Percentiles rank a stretch among this genome's conserved stretches.
Conservation (phyloP, 1,140 invertebrate species). For the Chelonus insularis region DNA sequence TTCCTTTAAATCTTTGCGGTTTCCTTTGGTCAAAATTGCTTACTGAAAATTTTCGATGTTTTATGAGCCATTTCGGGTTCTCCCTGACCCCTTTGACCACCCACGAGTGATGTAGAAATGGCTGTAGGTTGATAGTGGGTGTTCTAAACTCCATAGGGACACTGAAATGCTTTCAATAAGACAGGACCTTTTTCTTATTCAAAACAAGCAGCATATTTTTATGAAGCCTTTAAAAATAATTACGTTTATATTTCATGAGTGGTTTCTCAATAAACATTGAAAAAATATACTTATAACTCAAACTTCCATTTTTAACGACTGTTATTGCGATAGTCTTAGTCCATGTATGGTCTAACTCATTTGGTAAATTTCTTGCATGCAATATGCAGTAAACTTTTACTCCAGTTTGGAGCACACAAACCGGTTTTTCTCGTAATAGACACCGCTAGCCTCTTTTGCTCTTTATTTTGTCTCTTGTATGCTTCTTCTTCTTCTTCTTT, state of each 20-base stretch:
- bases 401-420: constrained; percentile 47
- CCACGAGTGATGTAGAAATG: constrained; percentile 10
- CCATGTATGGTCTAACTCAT: constrained; percentile 26
- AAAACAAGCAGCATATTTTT: neutral
- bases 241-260: no score
- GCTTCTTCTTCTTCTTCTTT: constrained; percentile 13
- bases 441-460: constrained; percentile 41
- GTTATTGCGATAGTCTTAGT: no score
- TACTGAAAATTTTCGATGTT: neutral
- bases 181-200: neutral
- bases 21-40: neutral
- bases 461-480: constrained; percentile 37
- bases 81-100: constrained; percentile 12
- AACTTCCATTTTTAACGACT: no score
- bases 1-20: neutral
- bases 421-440: constrained; percentile 43
- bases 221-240: no score
- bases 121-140: constrained; percentile 1
- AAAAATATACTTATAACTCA: no score
- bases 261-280: no score
- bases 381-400: constrained; percentile 50
- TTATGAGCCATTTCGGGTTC: constrained; percentile 1
- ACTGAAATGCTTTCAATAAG: neutral
- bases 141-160: neutral
- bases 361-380: constrained; percentile 29